phyloP scores from a whole-genome alignment of 2,888 invertebrate species.

The Latheticus oryzae region DNA sequence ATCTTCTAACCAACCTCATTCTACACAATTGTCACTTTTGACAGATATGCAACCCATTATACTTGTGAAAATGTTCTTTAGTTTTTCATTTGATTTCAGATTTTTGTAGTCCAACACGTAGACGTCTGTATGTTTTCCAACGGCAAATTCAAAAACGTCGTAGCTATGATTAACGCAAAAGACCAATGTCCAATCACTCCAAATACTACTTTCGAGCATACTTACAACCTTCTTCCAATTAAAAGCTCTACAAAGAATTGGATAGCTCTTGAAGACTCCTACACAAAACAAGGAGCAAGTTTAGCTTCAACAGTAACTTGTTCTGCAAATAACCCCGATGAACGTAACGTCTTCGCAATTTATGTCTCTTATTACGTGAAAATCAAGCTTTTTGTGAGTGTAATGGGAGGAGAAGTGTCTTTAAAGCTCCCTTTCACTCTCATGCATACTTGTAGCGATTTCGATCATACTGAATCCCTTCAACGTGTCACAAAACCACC shows the following conservation, averaged over 20 bases:
- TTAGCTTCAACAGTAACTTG: slow-evolving; percentile 71
- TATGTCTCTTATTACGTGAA: slow-evolving; percentile 93
- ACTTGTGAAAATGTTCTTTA: too few species aligned
- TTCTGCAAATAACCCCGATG: slow-evolving; percentile 71
- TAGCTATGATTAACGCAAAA: slow-evolving; percentile 74
- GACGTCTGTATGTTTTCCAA: slow-evolving; percentile 96
- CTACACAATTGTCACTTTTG: too few species aligned
- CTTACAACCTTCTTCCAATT: slow-evolving; percentile 77
- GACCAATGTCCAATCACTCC: slow-evolving; percentile 76
- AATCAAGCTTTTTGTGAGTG: slow-evolving; percentile 83
- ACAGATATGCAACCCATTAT: too few species aligned
- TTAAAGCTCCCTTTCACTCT: slow-evolving; percentile 84
- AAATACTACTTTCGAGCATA: slow-evolving; percentile 73
- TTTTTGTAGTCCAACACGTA: slow-evolving; percentile 87
- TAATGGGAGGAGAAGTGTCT: slow-evolving; percentile 84
- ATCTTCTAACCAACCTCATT: too few species aligned
- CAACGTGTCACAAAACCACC: slow-evolving; percentile 61
- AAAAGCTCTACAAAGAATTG: slow-evolving; percentile 88
- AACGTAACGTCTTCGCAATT: slow-evolving; percentile 89
- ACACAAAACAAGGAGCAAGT: slow-evolving; percentile 74
- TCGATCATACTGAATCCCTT: slow-evolving; percentile 70
- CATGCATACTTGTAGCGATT: slow-evolving; percentile 78
- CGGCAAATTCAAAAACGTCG: slow-evolving; percentile 94
- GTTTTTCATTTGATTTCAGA: too few species aligned
- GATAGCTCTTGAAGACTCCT: slow-evolving; percentile 90